phyloP scores from a whole-genome alignment of 1,140 invertebrate species.

The Tetragnatha versicolor region DNA sequence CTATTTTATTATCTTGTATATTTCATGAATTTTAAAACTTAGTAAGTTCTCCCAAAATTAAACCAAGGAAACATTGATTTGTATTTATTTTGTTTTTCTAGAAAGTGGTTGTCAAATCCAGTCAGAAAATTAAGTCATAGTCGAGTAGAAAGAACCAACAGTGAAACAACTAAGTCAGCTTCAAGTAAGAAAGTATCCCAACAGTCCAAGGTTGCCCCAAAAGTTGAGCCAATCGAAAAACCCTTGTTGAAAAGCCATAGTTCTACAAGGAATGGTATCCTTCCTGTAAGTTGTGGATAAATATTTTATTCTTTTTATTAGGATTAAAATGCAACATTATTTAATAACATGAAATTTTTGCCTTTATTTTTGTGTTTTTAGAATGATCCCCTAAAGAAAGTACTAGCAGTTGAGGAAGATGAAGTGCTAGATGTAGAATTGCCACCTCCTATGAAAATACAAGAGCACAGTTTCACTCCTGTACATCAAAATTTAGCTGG shows the following conservation, averaged over 20 bases:
- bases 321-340: not conserved
- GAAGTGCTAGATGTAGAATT: slow-evolving; percentile 83
- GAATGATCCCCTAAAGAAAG: slow-evolving; percentile 25
- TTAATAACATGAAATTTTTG: not conserved
- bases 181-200: slow-evolving; percentile 51
- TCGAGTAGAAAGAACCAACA: slow-evolving; percentile 77
- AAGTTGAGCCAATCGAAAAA: slow-evolving; percentile 66
- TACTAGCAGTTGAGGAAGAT: slow-evolving; percentile 70
- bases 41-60: no score
- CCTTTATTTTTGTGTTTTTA: not conserved
- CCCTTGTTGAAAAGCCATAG: slow-evolving; percentile 7
- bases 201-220: slow-evolving; percentile 69
- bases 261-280: slow-evolving; percentile 23
- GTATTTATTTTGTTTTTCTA: slow-evolving; percentile 61
- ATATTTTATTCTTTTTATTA: not conserved
- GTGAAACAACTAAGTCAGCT: slow-evolving; percentile 52
- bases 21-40: no score
- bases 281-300: not conserved
- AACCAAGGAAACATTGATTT: no score
- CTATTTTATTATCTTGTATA: not conserved
- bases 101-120: slow-evolving; percentile 90
- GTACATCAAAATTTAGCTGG: slow-evolving; percentile 63
- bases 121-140: slow-evolving; percentile 88
- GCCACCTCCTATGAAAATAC: slow-evolving; percentile 94
- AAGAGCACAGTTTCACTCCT: slow-evolving; percentile 76